These are phyloP conservation scores for Drosophila incognita DNA, from an alignment of 2,888 invertebrate genomes.

Conservation along the genomic window DNA sequence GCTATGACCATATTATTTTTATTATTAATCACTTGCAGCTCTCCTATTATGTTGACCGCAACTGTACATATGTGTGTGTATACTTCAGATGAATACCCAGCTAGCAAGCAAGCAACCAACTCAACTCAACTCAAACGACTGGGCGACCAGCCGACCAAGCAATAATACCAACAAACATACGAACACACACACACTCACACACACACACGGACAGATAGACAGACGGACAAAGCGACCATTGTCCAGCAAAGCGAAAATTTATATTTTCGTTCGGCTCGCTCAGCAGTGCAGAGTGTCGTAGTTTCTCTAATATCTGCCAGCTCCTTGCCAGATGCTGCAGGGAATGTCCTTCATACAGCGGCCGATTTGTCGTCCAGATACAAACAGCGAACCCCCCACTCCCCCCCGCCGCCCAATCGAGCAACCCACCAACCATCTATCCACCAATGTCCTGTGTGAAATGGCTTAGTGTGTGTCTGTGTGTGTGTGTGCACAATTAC, in stretches of 20 bases:
- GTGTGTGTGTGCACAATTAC: slow-evolving; percentile 75
- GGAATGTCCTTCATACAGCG: slow-evolving; percentile 53
- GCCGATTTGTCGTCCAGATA: slow-evolving; percentile 62
- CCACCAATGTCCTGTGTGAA: slow-evolving; percentile 29
- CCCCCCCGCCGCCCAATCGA: not conserved
- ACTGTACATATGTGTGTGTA: slow-evolving; percentile 47
- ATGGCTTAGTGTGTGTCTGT: slow-evolving; percentile 56
- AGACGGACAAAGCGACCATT: slow-evolving; percentile 49
- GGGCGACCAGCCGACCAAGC: slow-evolving; percentile 44
- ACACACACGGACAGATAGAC: slow-evolving; percentile 37
- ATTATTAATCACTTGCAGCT: not conserved
- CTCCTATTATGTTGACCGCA: not conserved
- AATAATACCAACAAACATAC: slow-evolving; percentile 35
- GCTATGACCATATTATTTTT: not conserved
- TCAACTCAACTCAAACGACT: slow-evolving; percentile 18
- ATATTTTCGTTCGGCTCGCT: slow-evolving; percentile 72
- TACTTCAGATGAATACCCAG: slow-evolving; percentile 69
- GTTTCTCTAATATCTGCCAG: slow-evolving; percentile 76
- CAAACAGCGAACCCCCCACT: slow-evolving; percentile 11
- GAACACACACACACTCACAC: slow-evolving; percentile 37
- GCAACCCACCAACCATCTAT: slow-evolving; percentile 4
- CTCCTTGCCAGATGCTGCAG: slow-evolving; percentile 75
- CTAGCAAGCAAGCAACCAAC: slow-evolving; percentile 29
- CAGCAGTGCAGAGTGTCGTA: slow-evolving; percentile 45
- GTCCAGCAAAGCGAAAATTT: slow-evolving; percentile 78